These are phyloP conservation scores for Petrosia ficiformis DNA, from an alignment of 37 sponge, comb jelly and placozoan species.

Conservation along the genomic window DNA sequence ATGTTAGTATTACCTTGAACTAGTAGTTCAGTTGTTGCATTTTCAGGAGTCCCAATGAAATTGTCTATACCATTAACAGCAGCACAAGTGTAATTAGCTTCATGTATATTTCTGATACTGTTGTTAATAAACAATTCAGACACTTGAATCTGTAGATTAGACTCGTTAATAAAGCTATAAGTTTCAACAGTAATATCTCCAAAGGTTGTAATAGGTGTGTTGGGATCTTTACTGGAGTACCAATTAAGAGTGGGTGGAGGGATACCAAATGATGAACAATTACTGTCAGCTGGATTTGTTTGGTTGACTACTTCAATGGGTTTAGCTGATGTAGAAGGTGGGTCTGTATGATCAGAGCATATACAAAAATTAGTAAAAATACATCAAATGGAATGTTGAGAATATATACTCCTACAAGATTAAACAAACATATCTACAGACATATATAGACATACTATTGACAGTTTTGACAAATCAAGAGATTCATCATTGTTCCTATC, in stretches of 20 bases:
- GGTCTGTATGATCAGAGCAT: not conserved
- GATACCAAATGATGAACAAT: slow-evolving; percentile 1
- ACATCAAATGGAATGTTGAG: no score
- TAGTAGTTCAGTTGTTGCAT: not conserved
- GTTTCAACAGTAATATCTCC: not conserved
- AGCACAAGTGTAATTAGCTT: not conserved
- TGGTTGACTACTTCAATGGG: not conserved
- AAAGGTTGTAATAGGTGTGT: not conserved
- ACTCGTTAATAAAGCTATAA: not conserved
- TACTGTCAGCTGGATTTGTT: not conserved
- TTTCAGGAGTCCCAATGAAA: not conserved
- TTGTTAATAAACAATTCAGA: not conserved
- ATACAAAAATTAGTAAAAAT: not conserved
- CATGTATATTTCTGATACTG: not conserved
- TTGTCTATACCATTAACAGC: slow-evolving; percentile 8
- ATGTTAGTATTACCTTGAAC: slow-evolving; percentile 1
- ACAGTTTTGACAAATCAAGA: no score
- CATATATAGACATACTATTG: no score
- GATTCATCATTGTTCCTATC: no score
- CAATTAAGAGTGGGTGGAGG: not conserved
- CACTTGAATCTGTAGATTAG: not conserved
- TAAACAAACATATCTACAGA: no score
- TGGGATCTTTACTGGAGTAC: not conserved
- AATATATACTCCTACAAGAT: no score
- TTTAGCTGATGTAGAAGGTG: not conserved